A percentile compares a stretch with the other conserved stretches of the same genome.
Evolutionary conservation across 1,140 invertebrate genomes (phyloP).

Genomic region (Charaxes varanes): DNA sequence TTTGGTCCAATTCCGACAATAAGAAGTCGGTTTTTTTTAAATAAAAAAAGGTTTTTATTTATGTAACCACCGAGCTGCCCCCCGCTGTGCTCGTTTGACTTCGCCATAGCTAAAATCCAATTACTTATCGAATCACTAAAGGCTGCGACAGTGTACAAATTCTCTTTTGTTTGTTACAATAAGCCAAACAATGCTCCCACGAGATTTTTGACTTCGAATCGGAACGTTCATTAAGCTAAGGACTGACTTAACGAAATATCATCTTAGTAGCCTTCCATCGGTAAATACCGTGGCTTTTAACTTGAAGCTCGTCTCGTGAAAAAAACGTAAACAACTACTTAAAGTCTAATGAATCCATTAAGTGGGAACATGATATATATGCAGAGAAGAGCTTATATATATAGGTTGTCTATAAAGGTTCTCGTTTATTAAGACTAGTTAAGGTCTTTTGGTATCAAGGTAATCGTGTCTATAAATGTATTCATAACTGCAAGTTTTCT

Average conservation of each 20-base stretch:
- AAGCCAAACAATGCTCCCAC: slow-evolving; percentile 38
- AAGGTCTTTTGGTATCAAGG: slow-evolving; percentile 45
- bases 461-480: slow-evolving; percentile 30
- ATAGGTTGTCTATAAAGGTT: neutral
- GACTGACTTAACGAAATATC: slow-evolving; percentile 16
- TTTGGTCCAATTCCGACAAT: too few relatives aligned
- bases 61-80: too few relatives aligned
- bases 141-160: slow-evolving; percentile 44
- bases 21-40: too few relatives aligned
- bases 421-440: slow-evolving; percentile 13
- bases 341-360: neutral
- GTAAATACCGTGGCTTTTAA: too few relatives aligned
- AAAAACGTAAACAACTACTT: too few relatives aligned
- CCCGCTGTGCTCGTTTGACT: slow-evolving; percentile 24
- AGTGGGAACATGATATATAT: too few relatives aligned
- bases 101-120: slow-evolving; percentile 49
- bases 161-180: slow-evolving; percentile 35
- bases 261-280: too few relatives aligned
- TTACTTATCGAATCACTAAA: slow-evolving; percentile 52
- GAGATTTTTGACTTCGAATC: slow-evolving; percentile 44
- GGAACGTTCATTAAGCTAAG: slow-evolving; percentile 21
- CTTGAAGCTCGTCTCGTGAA: too few relatives aligned
- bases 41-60: too few relatives aligned
- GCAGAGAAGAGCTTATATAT: too few relatives aligned
- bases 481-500: too few relatives aligned